phyloP scores from a whole-genome alignment of 1,140 invertebrate genomes.

The Homalodisca vitripennis region DNA sequence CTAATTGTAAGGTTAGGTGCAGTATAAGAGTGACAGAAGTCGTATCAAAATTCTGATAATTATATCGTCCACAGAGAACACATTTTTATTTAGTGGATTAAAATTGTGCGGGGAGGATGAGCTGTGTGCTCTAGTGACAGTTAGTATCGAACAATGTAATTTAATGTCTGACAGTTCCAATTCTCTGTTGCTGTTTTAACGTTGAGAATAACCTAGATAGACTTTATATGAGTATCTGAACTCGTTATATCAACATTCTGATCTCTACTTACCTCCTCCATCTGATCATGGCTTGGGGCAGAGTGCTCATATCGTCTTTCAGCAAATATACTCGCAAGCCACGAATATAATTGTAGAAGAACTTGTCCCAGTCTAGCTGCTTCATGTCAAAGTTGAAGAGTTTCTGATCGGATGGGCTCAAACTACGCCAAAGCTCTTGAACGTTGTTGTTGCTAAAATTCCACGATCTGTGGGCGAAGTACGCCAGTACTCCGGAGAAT shows the following conservation, averaged over 20 bases:
- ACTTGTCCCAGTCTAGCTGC: constrained; percentile 59
- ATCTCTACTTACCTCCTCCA: constrained; percentile 39
- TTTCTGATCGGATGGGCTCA: constrained; percentile 60
- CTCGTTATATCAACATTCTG: background rate
- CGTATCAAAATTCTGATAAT: too few species aligned
- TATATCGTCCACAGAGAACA: too few species aligned
- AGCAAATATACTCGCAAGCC: constrained; percentile 61
- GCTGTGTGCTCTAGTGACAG: background rate
- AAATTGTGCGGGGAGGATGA: background rate
- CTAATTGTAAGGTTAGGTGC: too few species aligned
- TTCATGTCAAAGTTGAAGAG: constrained; percentile 69
- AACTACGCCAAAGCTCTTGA: constrained; percentile 56
- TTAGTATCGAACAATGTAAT: background rate
- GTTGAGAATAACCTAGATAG: background rate
- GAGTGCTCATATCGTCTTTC: constrained; percentile 60
- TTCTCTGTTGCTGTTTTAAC: background rate
- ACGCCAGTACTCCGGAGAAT: constrained; percentile 64
- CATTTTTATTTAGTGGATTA: background rate
- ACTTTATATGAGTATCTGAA: background rate
- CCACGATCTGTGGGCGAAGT: constrained; percentile 70
- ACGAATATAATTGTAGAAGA: constrained; percentile 57
- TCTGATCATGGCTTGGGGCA: constrained; percentile 39
- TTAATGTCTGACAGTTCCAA: background rate
- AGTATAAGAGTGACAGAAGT: too few species aligned
- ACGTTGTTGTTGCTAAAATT: constrained; percentile 68